Conservation (phyloP, 2,113 vertebrate genomes). For the Lampris incognitus region DNA sequence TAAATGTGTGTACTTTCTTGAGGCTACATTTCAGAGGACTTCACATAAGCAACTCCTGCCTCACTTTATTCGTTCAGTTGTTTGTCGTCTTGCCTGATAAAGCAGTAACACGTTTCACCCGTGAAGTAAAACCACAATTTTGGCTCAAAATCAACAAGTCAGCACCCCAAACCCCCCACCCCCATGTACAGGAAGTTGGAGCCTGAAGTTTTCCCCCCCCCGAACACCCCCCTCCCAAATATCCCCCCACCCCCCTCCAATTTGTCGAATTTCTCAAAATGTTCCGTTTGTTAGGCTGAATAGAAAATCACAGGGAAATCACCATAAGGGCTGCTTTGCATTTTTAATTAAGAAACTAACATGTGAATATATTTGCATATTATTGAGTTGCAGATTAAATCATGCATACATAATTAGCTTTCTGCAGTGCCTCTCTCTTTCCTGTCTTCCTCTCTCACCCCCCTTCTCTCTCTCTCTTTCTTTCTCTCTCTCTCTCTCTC, state of each 20-base stretch:
- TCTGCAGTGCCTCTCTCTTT: slow-evolving; percentile 57
- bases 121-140: not conserved
- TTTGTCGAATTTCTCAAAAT: slow-evolving; percentile 88
- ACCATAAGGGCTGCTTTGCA: slow-evolving; percentile 99
- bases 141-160: slow-evolving; percentile 35
- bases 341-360: slow-evolving; percentile 99
- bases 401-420: slow-evolving; percentile 98
- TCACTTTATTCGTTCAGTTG: too few relatives aligned
- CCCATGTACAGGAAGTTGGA: slow-evolving; percentile 32
- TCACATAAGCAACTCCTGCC: too few relatives aligned
- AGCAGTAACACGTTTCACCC: not conserved
- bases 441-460: slow-evolving; percentile 32
- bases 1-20: too few relatives aligned
- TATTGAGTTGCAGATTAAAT: slow-evolving; percentile 99
- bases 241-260: slow-evolving; percentile 79
- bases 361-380: slow-evolving; percentile 99
- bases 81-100: not conserved
- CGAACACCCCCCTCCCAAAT: slow-evolving; percentile 1
- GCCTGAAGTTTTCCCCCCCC: slow-evolving; percentile 40
- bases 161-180: not conserved
- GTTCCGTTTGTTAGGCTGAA: slow-evolving; percentile 94
- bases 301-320: slow-evolving; percentile 94
- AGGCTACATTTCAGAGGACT: too few relatives aligned
- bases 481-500: slow-evolving; percentile 77
- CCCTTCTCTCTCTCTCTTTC: slow-evolving; percentile 17